Conservation (phyloP, 2,888 invertebrate species). For the Sisyra nigra region DNA sequence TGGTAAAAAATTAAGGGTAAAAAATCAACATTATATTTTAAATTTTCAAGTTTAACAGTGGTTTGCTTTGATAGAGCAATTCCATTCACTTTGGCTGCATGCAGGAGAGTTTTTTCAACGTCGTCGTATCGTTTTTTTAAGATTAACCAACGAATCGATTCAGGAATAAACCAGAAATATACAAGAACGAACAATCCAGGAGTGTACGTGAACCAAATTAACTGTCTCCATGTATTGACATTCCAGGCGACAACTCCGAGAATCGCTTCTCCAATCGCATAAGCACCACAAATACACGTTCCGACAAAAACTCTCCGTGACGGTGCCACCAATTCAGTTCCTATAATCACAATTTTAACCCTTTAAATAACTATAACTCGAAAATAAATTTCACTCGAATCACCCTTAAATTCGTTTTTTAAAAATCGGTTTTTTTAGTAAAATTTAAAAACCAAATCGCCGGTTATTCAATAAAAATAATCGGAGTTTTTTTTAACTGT, state of each 20-base stretch:
- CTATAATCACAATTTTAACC: too few relatives aligned
- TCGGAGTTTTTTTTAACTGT: too few relatives aligned
- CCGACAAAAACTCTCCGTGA: constrained; percentile 55
- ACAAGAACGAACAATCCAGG: constrained; percentile 49
- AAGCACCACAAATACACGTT: constrained; percentile 50
- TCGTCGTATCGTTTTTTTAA: constrained; percentile 38
- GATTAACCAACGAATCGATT: constrained; percentile 62
- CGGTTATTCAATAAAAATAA: too few relatives aligned
- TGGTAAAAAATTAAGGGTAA: too few relatives aligned
- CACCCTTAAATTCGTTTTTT: too few relatives aligned
- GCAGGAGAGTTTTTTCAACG: constrained; percentile 39
- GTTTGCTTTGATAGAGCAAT: constrained; percentile 36
- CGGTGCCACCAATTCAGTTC: constrained; percentile 61
- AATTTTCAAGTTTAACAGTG: constrained; percentile 23
- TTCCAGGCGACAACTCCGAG: constrained; percentile 50
- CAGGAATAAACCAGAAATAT: constrained; percentile 51
- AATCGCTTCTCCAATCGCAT: constrained; percentile 51
- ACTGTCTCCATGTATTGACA: constrained; percentile 47
- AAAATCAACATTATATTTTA: not conserved
- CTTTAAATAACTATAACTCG: too few relatives aligned
- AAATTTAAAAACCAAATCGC: too few relatives aligned
- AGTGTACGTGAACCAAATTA: constrained; percentile 45
- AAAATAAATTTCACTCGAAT: too few relatives aligned
- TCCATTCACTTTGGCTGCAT: constrained; percentile 46
- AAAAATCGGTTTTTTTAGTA: too few relatives aligned